A percentile compares a stretch with the other conserved stretches of the same genome.
Conservation (phyloP, 2,113 vertebrate species). For the Halcyon malimbica region DNA sequence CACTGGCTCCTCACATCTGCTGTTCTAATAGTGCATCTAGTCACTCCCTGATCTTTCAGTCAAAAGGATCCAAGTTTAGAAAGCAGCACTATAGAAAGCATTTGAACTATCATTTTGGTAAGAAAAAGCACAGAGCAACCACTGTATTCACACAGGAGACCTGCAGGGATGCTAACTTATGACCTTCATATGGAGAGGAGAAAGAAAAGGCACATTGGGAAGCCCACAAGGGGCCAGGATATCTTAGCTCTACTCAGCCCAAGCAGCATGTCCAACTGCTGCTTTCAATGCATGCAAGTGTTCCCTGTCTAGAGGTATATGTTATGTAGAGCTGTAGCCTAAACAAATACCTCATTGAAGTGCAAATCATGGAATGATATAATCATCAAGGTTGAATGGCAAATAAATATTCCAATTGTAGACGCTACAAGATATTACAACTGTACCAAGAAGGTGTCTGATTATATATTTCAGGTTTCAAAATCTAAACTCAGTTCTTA, state of each 20-base stretch:
- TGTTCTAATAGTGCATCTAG: not conserved
- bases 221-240: not conserved
- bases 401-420: not conserved
- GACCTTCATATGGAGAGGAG: not conserved
- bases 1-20: not conserved
- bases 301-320: not conserved
- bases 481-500: not conserved
- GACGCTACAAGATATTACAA: not conserved
- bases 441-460: not conserved
- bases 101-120: constrained; percentile 11
- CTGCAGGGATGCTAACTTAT: not conserved
- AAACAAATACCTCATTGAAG: not conserved
- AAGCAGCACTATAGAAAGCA: not conserved
- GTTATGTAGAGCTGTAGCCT: not conserved
- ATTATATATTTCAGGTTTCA: not conserved
- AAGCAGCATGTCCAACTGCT: not conserved
- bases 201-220: not conserved
- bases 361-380: not conserved
- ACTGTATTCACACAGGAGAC: not conserved
- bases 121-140: not conserved
- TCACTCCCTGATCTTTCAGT: not conserved
- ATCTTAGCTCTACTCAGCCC: not conserved
- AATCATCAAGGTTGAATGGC: too few relatives aligned
- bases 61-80: not conserved
- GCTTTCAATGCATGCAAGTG: not conserved